Evolutionary conservation across 1,140 invertebrate genomes (phyloP).

Genomic region (Drosophila subpulchrella): DNA sequence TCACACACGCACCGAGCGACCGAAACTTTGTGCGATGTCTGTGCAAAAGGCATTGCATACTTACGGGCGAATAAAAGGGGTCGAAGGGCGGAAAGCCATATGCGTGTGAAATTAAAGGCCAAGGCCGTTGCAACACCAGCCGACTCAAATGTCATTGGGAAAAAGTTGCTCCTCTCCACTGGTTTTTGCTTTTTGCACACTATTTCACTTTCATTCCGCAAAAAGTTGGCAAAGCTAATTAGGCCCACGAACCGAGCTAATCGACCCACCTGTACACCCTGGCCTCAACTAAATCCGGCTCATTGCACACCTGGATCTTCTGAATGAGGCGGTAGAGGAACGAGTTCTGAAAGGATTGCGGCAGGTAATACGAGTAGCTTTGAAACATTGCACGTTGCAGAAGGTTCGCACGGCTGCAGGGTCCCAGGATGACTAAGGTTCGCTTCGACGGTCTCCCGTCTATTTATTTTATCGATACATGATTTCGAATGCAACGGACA

Average conservation of each 20-base stretch:
- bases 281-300: slow-evolving; percentile 38
- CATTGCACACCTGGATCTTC: slow-evolving; percentile 74
- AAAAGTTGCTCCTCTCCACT: slow-evolving; percentile 44
- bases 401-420: slow-evolving; percentile 43
- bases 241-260: slow-evolving; percentile 24
- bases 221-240: slow-evolving; percentile 50
- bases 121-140: slow-evolving; percentile 54
- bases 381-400: slow-evolving; percentile 62
- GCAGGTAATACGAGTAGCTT: slow-evolving; percentile 55
- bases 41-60: slow-evolving; percentile 44
- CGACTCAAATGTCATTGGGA: slow-evolving; percentile 68
- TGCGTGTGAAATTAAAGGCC: slow-evolving; percentile 71
- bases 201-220: slow-evolving; percentile 64
- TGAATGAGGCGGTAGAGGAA: slow-evolving; percentile 70
- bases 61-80: slow-evolving; percentile 10
- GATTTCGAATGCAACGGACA: slow-evolving; percentile 73
- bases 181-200: slow-evolving; percentile 26
- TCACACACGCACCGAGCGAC: slow-evolving; percentile 52
- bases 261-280: slow-evolving; percentile 58
- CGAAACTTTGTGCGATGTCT: slow-evolving; percentile 10
- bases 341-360: slow-evolving; percentile 62
- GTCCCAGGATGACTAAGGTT: slow-evolving; percentile 51
- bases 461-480: slow-evolving; percentile 76
- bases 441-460: slow-evolving; percentile 2
- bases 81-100: background rate